Base-by-base conservation (phyloP, 2,888 invertebrate species). In the Brassicogethes aeneus region DNA sequence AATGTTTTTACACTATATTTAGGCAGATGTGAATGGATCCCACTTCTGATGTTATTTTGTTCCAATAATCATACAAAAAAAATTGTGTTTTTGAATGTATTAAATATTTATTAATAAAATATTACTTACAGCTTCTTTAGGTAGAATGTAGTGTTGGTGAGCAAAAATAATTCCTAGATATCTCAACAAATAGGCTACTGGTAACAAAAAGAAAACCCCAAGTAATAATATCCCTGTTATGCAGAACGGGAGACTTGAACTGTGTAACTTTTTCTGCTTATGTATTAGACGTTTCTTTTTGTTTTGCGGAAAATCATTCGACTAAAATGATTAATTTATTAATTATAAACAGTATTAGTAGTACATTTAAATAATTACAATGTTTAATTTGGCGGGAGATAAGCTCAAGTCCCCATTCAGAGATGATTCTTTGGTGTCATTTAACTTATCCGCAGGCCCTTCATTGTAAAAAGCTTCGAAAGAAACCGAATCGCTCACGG, bases 391-490 rank as follows among this genome's bases (percentile, higher is more conserved):
- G 29, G 49, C 47, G n/a, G 60, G 59, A 16, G 71, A 70, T 3
- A 65, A 59, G 17, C 43, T 75, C 41, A 76, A 55, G 3, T 76
- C 68, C 15, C 37, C 40, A 17, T 36, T 74, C 42, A 75, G 54
- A 5, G 75, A 66, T 44, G 76, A 70, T 62, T 76, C 76, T 8
- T 72, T 74, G 55, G 73, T 73, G 13, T 68, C 45, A 14, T 56
- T 57, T 42, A 45, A 52, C 65, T 61, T 56, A 34, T 68, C 69
- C 1, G 71, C 64, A 14, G 61, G 53, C 35, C 70, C 70, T 48
- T 76, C 76, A 50, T 76, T 75, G 50, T 74, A 75, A 57, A 77
- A 77, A 40, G 77, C 74, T 57, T 77, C 76, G 54, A 77, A 77
- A 1, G 77, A 75, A 16, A 77, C 75, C 41, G 64, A 58, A 46